These are phyloP conservation scores for Megaptera novaeangliae DNA, from an alignment of 2,113 vertebrate genomes.

Conservation along the genomic window DNA sequence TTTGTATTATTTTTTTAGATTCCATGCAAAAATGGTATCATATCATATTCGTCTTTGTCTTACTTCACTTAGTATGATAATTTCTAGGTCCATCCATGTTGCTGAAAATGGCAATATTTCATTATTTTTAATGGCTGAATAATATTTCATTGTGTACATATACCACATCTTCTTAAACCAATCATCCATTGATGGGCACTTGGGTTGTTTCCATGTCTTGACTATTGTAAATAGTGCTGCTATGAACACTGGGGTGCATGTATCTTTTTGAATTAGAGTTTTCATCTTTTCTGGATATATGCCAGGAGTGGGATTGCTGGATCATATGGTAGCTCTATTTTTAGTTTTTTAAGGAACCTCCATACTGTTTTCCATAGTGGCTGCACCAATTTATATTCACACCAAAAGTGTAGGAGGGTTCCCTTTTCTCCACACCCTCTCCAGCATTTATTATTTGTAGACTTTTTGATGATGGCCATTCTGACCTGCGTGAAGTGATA, in stretches of 20 bases:
- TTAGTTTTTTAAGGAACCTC: not conserved
- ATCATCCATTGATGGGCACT: not conserved
- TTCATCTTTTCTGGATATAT: not conserved
- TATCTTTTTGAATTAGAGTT: not conserved
- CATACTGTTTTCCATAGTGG: not conserved
- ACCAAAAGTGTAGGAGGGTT: not conserved
- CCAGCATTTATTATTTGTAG: not conserved
- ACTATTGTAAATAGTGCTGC: not conserved
- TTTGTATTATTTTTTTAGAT: not conserved
- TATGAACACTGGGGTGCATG: not conserved
- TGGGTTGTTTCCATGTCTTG: not conserved
- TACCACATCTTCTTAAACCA: not conserved
- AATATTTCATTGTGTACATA: not conserved
- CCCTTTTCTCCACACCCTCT: not conserved
- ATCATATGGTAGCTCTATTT: not conserved
- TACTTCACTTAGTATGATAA: not conserved
- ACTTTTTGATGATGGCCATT: not conserved
- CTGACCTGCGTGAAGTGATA: not conserved
- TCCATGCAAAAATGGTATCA: not conserved
- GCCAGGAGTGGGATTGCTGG: not conserved
- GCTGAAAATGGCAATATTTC: not conserved
- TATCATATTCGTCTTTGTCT: not conserved
- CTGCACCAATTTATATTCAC: not conserved
- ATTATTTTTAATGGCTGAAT: not conserved
- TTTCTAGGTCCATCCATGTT: not conserved